Base-by-base conservation (phyloP, 2,113 vertebrate species). In the Nesogale talazaci region DNA sequence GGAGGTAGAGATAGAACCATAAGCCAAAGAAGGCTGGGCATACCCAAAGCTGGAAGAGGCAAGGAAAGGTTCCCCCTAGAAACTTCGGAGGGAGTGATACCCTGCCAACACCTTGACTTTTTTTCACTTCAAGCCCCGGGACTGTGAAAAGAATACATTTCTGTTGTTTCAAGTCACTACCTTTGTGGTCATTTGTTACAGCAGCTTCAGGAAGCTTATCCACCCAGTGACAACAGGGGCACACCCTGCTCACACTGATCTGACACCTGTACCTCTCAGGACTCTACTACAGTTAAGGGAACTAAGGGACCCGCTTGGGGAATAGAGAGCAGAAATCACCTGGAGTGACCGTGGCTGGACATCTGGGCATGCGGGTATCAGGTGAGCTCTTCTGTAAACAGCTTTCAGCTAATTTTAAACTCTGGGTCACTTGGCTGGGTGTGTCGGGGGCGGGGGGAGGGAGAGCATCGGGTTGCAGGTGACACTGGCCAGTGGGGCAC, bases 361-460 rank as follows among this genome's bases (percentile, higher is more conserved):
- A 95, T 94, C 93, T 84, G 67, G 31, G 34, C 78, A 95, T 96
- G 98, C 96, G 96, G 95, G 92, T 98, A 92, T 94, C 70, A 92
- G 96, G 92, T 92, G 36, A 94, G 83, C 94, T 89, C 94, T 95
- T 79, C 95, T 96, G 42, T 94, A 94, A 97, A 94, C 92, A 94
- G 93, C 61, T 90, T n/a, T 23, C 74, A 83, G 97, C 97, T 98
- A 98, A 98, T 98, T 98, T 98, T 98, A 98, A 96, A 98, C 97
- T 96, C 86, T 27, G 90, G 96, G 97, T 98, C 98, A 97, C 94
- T 94, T 82, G 97, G 97, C 96, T 95, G 46, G 57, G 67, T 70
- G 65, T 31, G 94, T 92, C 92, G 92, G 75, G 96, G 95, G 95
- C 84, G 70, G 97, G 93, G 85, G 17, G 22, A 96, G 95, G 95